Conservation (phyloP, 2,113 vertebrate species). For the Forbesichthys agassizii region DNA sequence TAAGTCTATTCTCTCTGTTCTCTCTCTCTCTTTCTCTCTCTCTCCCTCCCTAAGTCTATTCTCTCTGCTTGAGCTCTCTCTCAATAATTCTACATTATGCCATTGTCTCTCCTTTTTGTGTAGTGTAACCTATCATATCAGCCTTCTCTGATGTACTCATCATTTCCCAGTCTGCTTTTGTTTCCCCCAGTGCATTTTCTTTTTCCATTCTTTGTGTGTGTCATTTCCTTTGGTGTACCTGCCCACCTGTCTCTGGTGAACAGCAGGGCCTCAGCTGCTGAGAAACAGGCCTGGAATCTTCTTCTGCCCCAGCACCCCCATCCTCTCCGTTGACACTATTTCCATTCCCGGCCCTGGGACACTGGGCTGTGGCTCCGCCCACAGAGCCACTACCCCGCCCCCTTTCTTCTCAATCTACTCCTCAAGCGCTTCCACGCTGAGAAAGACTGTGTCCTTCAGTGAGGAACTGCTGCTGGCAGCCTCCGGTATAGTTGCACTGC, state of each 20-base stretch:
- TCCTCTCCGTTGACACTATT: conserved; percentile 83
- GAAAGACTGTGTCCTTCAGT: conserved; percentile 97
- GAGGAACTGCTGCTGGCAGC: conserved; percentile 94
- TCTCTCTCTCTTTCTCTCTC: background rate
- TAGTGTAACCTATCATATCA: background rate
- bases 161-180: conserved; percentile 49
- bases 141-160: background rate
- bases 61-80: background rate
- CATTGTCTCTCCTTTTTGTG: background rate
- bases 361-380: conserved; percentile 61
- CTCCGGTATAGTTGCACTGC: conserved; percentile 90
- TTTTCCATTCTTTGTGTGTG: conserved; percentile 73
- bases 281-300: conserved; percentile 82
- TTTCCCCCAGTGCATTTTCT: conserved; percentile 71
- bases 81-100: background rate
- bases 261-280: conserved; percentile 73
- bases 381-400: conserved; percentile 82
- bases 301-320: conserved; percentile 89
- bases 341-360: conserved; percentile 83
- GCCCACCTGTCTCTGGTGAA: conserved; percentile 54
- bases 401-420: conserved; percentile 82
- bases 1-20: background rate
- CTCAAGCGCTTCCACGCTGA: conserved; percentile 89
- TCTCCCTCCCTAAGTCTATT: background rate
- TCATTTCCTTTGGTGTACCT: conserved; percentile 68